A percentile compares a stretch with the other conserved stretches of the same genome.
Conservation (phyloP, 2,113 vertebrate genomes). For the Cynoglossus semilaevis region DNA sequence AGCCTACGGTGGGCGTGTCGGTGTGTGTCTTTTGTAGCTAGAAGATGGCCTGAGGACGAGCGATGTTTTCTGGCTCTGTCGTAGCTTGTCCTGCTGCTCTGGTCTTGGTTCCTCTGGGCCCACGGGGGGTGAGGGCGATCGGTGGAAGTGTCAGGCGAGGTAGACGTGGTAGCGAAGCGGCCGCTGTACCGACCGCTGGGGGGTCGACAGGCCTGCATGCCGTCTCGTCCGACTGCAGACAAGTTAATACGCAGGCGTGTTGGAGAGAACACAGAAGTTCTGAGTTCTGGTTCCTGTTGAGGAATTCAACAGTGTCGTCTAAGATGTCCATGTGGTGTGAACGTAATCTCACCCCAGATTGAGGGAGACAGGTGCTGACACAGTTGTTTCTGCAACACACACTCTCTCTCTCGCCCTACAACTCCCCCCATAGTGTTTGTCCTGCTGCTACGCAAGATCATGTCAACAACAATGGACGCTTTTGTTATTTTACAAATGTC, state of each 20-base stretch:
- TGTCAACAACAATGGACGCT: background rate
- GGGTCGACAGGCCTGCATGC: background rate
- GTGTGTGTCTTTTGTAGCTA: conserved; percentile 44
- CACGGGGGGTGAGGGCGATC: background rate
- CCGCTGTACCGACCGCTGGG: conserved; percentile 15
- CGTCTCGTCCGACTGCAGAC: conserved; percentile 23
- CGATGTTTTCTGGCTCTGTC: conserved; percentile 52
- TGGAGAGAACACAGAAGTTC: conserved; percentile 1
- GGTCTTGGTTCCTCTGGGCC: conserved; percentile 51
- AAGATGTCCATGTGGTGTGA: conserved; percentile 62
- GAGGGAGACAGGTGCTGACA: conserved; percentile 68
- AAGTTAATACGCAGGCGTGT: background rate
- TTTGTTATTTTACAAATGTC: background rate
- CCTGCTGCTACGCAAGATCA: too few species aligned
- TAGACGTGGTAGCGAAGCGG: background rate
- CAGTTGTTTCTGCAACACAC: conserved; percentile 46
- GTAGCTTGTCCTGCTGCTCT: conserved; percentile 48
- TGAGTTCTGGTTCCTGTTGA: conserved; percentile 31
- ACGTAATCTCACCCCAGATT: conserved; percentile 50
- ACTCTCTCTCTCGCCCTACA: conserved; percentile 7
- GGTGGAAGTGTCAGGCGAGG: conserved; percentile 22
- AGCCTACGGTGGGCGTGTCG: conserved; percentile 60
- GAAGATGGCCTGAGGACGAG: conserved; percentile 58
- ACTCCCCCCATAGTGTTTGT: too few species aligned
- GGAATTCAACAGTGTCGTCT: conserved; percentile 47